Evolutionary conservation across 2,888 invertebrate genomes (phyloP).

Genomic region (Drosophila infuscata): DNA sequence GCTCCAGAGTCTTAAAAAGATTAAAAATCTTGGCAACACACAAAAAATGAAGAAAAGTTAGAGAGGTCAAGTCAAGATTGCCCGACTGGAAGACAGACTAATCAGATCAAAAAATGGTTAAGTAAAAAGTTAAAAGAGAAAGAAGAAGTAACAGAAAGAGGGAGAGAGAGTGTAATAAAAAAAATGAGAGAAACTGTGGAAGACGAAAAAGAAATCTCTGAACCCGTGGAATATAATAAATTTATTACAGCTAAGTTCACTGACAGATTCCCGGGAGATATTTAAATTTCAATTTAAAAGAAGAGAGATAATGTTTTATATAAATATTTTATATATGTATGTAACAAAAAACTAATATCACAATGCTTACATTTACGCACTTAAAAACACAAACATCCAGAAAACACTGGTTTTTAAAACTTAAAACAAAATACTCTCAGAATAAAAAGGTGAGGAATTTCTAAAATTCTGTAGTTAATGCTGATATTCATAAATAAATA

Average conservation of each 20-base stretch:
- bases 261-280: neutral
- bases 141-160: neutral
- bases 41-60: neutral
- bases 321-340: too few species aligned
- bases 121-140: neutral
- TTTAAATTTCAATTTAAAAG: neutral
- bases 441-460: neutral
- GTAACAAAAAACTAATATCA: too few species aligned
- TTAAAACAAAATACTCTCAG: too few species aligned
- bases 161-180: neutral
- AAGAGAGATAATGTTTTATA: neutral
- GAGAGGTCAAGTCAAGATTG: neutral
- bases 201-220: neutral
- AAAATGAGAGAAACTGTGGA: neutral
- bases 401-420: too few species aligned
- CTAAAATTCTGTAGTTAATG: neutral
- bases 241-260: neutral
- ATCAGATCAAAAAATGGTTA: neutral
- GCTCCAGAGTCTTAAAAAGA: neutral
- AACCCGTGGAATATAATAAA: neutral
- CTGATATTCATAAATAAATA: neutral
- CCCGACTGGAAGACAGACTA: neutral
- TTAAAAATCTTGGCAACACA: neutral
- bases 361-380: too few species aligned
- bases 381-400: too few species aligned